Percentiles rank a stretch among this genome's conserved stretches.
Conservation (phyloP, 2,113 vertebrate genomes). For the Platysternon megacephalum region DNA sequence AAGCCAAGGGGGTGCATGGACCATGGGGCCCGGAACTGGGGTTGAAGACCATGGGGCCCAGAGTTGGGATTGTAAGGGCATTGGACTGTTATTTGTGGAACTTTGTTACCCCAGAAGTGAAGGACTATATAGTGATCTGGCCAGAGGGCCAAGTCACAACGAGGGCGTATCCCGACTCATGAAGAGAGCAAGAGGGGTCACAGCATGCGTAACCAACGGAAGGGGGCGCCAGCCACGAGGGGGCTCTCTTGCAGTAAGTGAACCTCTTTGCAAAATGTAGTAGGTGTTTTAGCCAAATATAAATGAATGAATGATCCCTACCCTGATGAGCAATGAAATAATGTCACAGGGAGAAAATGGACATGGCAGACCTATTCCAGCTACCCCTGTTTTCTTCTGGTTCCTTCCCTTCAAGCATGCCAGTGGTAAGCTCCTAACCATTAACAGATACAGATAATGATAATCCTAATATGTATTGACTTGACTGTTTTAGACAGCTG, state of each 20-base stretch:
- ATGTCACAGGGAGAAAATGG: background rate
- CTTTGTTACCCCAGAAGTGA: background rate
- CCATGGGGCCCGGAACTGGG: background rate
- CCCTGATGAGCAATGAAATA: background rate
- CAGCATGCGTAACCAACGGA: background rate
- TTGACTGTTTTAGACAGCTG: background rate
- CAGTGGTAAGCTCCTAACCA: background rate
- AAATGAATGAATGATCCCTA: background rate
- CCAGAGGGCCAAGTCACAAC: background rate
- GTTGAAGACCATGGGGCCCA: background rate
- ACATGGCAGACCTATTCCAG: background rate
- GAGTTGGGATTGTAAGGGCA: background rate
- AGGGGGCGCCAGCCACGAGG: background rate
- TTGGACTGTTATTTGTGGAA: background rate
- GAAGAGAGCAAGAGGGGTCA: background rate
- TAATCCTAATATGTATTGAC: background rate
- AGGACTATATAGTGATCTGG: background rate
- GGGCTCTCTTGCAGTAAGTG: background rate
- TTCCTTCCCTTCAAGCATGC: background rate
- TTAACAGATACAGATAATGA: background rate
- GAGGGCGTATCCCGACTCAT: background rate
- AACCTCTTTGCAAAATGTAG: background rate
- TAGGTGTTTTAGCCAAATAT: background rate
- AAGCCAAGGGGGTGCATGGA: background rate
- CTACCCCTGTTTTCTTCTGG: constrained; percentile 16